These are phyloP conservation scores for Scrobipalpa costella DNA, from an alignment of 2,888 invertebrate genomes.

Conservation along the genomic window DNA sequence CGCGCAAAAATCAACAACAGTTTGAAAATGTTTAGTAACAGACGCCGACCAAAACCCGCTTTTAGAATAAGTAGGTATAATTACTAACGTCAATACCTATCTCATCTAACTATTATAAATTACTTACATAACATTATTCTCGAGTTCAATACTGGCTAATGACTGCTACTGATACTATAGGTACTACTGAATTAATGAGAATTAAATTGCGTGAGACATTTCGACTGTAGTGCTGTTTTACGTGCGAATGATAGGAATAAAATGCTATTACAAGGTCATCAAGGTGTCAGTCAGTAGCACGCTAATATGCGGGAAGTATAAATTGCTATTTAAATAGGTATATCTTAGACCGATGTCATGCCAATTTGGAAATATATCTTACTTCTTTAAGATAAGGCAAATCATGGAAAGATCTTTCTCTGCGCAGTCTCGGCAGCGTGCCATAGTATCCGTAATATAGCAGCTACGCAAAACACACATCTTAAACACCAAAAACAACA, in stretches of 20 bases:
- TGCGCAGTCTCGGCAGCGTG: constrained; percentile 86
- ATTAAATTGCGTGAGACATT: constrained; percentile 37
- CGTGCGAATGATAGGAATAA: constrained; percentile 35
- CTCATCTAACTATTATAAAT: background rate
- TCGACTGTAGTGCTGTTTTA: constrained; percentile 36
- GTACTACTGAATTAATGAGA: constrained; percentile 23
- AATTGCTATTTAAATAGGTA: constrained; percentile 37
- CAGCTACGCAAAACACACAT: constrained; percentile 80
- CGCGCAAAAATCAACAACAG: background rate
- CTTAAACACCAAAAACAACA: constrained; percentile 37
- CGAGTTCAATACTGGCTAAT: background rate
- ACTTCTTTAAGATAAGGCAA: constrained; percentile 89
- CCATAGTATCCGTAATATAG: constrained; percentile 87
- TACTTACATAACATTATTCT: background rate
- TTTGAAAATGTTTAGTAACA: background rate
- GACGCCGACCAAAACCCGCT: background rate
- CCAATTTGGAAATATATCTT: constrained; percentile 71
- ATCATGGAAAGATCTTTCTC: constrained; percentile 90
- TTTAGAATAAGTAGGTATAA: background rate
- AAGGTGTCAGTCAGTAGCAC: constrained; percentile 34
- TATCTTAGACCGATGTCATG: constrained; percentile 46
- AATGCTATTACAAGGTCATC: constrained; percentile 31
- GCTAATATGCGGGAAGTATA: constrained; percentile 39
- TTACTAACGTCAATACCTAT: background rate
- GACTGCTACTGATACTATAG: background rate